Evolutionary conservation across 2,888 invertebrate genomes (phyloP), one percentile per base, ranked within the genome.

Genomic region (Acronicta leporina): DNA sequence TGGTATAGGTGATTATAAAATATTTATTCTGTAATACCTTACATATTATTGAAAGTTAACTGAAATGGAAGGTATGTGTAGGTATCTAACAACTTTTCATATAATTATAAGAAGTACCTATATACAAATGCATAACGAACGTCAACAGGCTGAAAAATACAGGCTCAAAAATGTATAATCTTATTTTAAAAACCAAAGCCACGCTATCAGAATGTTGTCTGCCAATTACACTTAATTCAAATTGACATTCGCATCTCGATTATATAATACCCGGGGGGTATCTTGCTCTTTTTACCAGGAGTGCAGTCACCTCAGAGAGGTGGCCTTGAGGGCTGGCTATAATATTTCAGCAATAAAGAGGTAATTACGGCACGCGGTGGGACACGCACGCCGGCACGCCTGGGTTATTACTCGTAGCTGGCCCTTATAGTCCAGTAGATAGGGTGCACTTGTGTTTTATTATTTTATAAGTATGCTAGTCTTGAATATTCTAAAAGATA

Each of bases 311-410:
- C 75, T 56, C 50, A 25, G 8, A 48, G 54, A 13, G 59, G 27
- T 59, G 60, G 53, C 65, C 64, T 68, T 65, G 60, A 63, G 57
- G 54, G 66, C 63, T 63, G 67, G 56, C 65, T 51, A 56, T 65
- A 69, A 77, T 78, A 80, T 80, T 80, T 82, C 68, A 82, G 78
- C 62, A 65, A 75, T 80, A 75, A 71, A 73, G 76, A 75, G 68
- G 75, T 73, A 80, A 81, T 81, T 79, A 76, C 78, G 61, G 38
- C 54, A 54, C 51, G 13, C 58, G 52, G 44, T 27, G 43, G 41
- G 54, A 62, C 66, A 62, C n/a, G n/a, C n/a, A n/a, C n/a, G n/a
- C n/a, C n/a, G n/a, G n/a, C n/a, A n/a, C 76, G 65, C 76, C 70
- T 46, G 56, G 59, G 58, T 58, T 65, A 75, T 73, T 68, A n/a